Evolutionary conservation across 2,113 vertebrate species (phyloP), one percentile per base, ranked within the genome.

Genomic region (Perccottus glenii): DNA sequence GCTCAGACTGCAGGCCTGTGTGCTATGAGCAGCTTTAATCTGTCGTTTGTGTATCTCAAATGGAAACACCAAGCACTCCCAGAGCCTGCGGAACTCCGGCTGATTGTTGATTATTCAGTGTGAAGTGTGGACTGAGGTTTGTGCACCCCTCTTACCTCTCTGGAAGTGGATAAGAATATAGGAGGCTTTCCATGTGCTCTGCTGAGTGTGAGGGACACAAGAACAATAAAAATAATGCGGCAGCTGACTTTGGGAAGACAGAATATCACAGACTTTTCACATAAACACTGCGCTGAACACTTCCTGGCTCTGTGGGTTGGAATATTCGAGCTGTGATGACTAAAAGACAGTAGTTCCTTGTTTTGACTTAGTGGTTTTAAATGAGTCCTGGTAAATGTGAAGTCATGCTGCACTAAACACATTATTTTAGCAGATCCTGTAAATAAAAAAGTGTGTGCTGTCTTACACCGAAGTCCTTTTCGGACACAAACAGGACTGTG

Each of bases 401-500:
- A 27, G 19, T 27, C 19, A 27, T 27, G 19, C 19, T 27, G 19
- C 1, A 27, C 19, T 27, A 27, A 27, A 27, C 3, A 27, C 19
- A 3, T 27, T 2, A 27, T 27, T 27, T 27, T 27, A 27, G 19
- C 19, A 27, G 19, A 27, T 27, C 1, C 19, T 27, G 19, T 27
- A 27, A 27, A 27, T 27, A 27, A 27, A 27, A 27, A 27, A n/a
- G n/a, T n/a, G n/a, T n/a, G n/a, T n/a, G n/a, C n/a, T n/a, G n/a
- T n/a, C n/a, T n/a, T n/a, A 27, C 19, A 27, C 19, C 19, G 19
- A 77, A 87, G 85, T 75, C 81, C 63, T 91, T 93, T 94, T n/a
- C n/a, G n/a, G n/a, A n/a, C n/a, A n/a, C 92, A 94, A 88, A 80
- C 73, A 67, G 91, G 91, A 89, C 93, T 91, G 77, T 61, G 59